Conservation (phyloP, 2,888 invertebrate genomes). For the Cheilosia vernalis region DNA sequence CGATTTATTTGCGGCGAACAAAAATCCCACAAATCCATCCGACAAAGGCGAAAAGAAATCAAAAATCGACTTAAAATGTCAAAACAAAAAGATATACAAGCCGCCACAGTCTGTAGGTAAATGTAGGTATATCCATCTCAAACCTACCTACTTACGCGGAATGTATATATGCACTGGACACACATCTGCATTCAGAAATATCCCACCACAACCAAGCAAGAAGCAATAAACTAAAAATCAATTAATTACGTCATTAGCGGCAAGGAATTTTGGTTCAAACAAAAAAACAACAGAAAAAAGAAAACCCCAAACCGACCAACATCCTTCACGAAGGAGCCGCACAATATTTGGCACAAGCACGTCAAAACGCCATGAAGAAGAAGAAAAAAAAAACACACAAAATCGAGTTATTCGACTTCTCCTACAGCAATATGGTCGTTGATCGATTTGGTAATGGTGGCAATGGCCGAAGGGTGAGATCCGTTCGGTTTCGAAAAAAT, state of each 20-base stretch:
- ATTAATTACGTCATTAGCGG: constrained; percentile 71
- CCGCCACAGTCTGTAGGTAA: constrained; percentile 7
- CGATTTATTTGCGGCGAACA: constrained; percentile 47
- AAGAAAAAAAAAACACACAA: neutral
- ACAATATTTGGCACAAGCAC: constrained; percentile 57
- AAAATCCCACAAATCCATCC: constrained; percentile 42
- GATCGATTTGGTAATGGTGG: constrained; percentile 68
- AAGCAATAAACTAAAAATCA: constrained; percentile 45
- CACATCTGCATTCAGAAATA: constrained; percentile 1
- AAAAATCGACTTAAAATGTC: constrained; percentile 46
- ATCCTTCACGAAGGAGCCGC: constrained; percentile 60
- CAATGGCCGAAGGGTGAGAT: constrained; percentile 72
- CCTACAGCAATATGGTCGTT: constrained; percentile 44
- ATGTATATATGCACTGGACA: neutral
- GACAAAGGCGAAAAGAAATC: constrained; percentile 64
- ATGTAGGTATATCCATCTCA: neutral
- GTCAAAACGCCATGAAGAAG: constrained; percentile 49
- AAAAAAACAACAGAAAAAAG: constrained; percentile 11
- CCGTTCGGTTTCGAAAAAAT: constrained; percentile 3
- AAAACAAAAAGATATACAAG: constrained; percentile 35
- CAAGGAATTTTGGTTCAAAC: constrained; percentile 60
- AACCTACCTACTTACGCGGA: constrained; percentile 18
- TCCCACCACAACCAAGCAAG: neutral
- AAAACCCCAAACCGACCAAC: constrained; percentile 33
- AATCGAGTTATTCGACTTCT: constrained; percentile 20